phyloP scores from a whole-genome alignment of 35 echinoderm and acorn worm species.

The Nesometra sesokonis region DNA sequence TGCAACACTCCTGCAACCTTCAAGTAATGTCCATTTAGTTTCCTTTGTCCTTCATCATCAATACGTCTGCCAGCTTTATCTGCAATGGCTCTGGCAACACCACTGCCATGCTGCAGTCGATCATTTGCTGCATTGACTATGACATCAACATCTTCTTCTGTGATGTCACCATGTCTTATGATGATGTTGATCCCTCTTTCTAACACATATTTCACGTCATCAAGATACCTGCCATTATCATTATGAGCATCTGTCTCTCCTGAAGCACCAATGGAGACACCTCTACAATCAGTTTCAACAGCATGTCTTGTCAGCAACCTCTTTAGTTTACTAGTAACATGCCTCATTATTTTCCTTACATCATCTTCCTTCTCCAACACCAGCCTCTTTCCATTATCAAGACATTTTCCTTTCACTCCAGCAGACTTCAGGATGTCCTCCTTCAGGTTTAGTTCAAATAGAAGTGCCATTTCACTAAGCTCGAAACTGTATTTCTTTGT shows the following conservation, averaged over 20 bases:
- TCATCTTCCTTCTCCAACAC: background rate
- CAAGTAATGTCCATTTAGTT: background rate
- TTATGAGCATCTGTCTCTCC: no score
- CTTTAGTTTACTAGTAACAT: background rate
- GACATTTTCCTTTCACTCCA: background rate
- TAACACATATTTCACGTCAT: background rate
- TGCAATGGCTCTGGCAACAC: slow-evolving; percentile 9
- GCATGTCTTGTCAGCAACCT: background rate
- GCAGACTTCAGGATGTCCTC: background rate
- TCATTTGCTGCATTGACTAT: slow-evolving; percentile 28
- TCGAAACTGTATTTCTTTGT: background rate
- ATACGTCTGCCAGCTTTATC: background rate
- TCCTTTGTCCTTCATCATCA: background rate
- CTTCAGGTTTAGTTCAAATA: background rate
- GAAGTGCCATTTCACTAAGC: background rate
- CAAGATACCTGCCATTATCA: background rate
- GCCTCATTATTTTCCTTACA: background rate
- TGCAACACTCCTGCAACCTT: background rate
- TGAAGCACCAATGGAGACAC: no score
- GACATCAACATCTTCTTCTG: slow-evolving; percentile 15
- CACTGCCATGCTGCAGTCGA: slow-evolving; percentile 1
- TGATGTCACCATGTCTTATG: slow-evolving; percentile 5
- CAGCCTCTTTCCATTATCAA: background rate
- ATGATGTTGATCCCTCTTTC: background rate
- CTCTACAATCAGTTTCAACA: background rate